Percentiles rank a stretch among this genome's conserved stretches.
phyloP scores from a whole-genome alignment of 2,797 vertebrate species.

The Crenichthys baileyi region DNA sequence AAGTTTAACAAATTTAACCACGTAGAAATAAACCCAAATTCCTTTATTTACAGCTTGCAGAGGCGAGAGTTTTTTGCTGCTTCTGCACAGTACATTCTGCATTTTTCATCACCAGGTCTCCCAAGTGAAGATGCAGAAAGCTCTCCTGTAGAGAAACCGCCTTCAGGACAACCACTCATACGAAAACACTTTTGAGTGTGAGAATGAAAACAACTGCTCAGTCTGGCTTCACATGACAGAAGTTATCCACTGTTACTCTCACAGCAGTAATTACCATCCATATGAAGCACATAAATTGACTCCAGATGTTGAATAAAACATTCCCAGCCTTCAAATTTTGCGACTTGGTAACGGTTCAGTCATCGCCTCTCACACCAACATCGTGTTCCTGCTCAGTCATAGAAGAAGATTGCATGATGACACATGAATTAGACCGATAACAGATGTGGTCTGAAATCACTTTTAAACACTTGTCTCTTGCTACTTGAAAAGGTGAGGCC shows the following conservation, averaged over 20 bases:
- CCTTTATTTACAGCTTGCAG: not conserved
- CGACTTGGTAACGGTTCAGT: constrained; percentile 45
- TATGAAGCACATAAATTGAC: constrained; percentile 68
- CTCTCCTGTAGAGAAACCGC: constrained; percentile 23
- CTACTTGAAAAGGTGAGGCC: not conserved
- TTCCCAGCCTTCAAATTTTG: constrained; percentile 53
- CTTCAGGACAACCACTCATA: constrained; percentile 10
- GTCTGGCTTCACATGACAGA: constrained; percentile 59
- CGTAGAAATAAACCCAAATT: not conserved
- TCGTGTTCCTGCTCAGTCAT: constrained; percentile 37
- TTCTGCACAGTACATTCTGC: not conserved
- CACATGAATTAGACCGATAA: constrained; percentile 17
- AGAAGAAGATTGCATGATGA: constrained; percentile 36
- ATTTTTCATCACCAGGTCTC: constrained; percentile 10
- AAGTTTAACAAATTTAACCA: not conserved
- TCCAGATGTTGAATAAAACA: constrained; percentile 73
- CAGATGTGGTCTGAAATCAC: constrained; percentile 25
- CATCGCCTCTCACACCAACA: constrained; percentile 29
- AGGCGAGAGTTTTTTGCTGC: not conserved
- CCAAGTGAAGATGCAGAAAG: constrained; percentile 18
- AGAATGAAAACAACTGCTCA: constrained; percentile 44
- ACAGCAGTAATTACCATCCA: constrained; percentile 68
- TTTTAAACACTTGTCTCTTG: constrained; percentile 20
- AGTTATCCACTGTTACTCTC: constrained; percentile 56
- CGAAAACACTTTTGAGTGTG: constrained; percentile 40